A percentile compares a stretch with the other conserved stretches of the same genome.
phyloP scores from a whole-genome alignment of 1,140 invertebrate species.

The silkworm (Bombyx mori) region DNA sequence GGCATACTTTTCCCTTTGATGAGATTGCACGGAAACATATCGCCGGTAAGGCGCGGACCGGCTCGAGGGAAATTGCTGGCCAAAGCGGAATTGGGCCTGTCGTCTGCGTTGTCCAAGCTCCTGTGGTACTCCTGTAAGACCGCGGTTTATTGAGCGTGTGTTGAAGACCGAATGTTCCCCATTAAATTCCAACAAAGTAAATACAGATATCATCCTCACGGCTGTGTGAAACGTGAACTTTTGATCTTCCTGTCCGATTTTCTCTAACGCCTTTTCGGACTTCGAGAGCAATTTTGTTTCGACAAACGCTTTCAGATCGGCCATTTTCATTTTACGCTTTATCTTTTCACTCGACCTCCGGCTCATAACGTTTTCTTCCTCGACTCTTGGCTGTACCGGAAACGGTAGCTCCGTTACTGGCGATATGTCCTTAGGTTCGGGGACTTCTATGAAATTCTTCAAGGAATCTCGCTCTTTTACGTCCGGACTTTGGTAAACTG shows the following conservation, averaged over 20 bases:
- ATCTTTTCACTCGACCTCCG: conserved; percentile 84
- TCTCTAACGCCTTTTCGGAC: conserved; percentile 91
- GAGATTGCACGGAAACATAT: conserved; percentile 76
- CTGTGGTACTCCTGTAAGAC: conserved; percentile 80
- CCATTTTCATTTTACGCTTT: conserved; percentile 90
- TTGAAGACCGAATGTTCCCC: not conserved
- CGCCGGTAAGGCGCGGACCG: conserved; percentile 49
- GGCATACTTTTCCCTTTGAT: conserved; percentile 97
- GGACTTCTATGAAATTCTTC: conserved; percentile 84
- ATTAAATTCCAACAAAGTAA: conserved; percentile 31
- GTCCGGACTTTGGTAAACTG: conserved; percentile 84
- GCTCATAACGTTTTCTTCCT: conserved; percentile 72
- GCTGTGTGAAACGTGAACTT: conserved; percentile 66
- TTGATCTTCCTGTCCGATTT: conserved; percentile 83
- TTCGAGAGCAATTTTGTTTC: conserved; percentile 92
- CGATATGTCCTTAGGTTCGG: conserved; percentile 77
- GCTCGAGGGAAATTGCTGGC: conserved; percentile 54
- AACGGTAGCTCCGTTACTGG: conserved; percentile 64
- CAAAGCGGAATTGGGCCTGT: conserved; percentile 59
- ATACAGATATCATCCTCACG: conserved; percentile 67
- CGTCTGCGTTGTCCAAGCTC: conserved; percentile 84
- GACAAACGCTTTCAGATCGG: conserved; percentile 89
- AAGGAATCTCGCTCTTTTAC: conserved; percentile 77
- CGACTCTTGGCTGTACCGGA: conserved; percentile 60
- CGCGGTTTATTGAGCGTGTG: not conserved